Conservation (phyloP, 2,888 invertebrate genomes). For the Rhopalosiphum nymphaeae region DNA sequence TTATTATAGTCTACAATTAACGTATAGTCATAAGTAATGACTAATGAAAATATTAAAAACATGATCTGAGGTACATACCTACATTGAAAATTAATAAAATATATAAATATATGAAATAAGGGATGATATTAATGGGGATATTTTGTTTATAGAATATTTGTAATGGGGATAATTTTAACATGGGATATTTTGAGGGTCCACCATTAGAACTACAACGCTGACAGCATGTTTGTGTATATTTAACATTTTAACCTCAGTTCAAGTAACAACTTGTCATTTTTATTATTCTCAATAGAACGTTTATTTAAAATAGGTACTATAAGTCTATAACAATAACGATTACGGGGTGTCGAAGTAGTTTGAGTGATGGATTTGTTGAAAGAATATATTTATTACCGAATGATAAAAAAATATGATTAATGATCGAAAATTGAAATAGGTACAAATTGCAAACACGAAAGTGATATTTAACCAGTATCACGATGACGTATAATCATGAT, state of each 20-base stretch:
- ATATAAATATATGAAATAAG: too few relatives aligned
- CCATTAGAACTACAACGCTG: background rate
- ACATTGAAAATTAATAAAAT: too few relatives aligned
- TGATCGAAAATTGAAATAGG: background rate
- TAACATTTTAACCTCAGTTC: background rate
- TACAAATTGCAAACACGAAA: background rate
- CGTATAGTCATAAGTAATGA: too few relatives aligned
- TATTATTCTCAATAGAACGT: background rate
- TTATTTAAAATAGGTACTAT: background rate
- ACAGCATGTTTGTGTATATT: background rate
- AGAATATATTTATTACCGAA: slow-evolving; percentile 9
- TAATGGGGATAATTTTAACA: too few relatives aligned
- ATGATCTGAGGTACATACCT: too few relatives aligned
- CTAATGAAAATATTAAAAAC: too few relatives aligned
- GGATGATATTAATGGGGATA: too few relatives aligned
- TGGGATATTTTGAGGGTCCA: too few relatives aligned
- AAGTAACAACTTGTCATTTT: background rate
- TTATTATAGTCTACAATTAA: too few relatives aligned
- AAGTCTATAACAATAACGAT: background rate
- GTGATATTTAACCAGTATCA: background rate
- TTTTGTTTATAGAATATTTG: too few relatives aligned
- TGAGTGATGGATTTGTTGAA: background rate
- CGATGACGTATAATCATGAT: background rate
- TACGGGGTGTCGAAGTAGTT: background rate
- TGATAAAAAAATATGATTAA: slow-evolving; percentile 17